These are phyloP conservation scores for Xestoiulus laeticollis DNA, from an alignment of 2,888 invertebrate species.

Conservation along the genomic window DNA sequence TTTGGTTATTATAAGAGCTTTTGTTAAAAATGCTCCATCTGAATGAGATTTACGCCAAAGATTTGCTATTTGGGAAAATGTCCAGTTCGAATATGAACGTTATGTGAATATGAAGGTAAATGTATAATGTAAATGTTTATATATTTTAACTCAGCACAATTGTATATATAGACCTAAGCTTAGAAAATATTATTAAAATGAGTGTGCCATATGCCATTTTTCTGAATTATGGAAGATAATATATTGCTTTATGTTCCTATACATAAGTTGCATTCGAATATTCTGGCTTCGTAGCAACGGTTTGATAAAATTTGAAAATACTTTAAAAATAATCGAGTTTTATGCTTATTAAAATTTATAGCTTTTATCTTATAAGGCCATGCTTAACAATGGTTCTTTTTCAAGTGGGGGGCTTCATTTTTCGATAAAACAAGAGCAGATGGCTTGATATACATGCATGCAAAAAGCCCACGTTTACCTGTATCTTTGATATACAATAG, in stretches of 20 bases:
- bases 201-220: too few relatives aligned
- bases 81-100: too few relatives aligned
- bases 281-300: not conserved
- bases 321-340: not conserved
- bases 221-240: not conserved
- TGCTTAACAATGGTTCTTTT: not conserved
- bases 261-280: not conserved
- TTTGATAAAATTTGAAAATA: not conserved
- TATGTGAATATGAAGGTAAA: not conserved
- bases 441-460: not conserved
- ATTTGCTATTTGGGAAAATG: not conserved
- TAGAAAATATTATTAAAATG: not conserved
- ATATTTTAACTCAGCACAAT: not conserved
- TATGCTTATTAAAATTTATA: not conserved
- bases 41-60: not conserved
- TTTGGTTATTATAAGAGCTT: too few relatives aligned
- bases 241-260: not conserved
- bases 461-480: not conserved
- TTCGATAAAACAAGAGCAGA: not conserved
- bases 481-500: not conserved
- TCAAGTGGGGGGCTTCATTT: too few relatives aligned
- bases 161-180: not conserved
- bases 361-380: not conserved
- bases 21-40: not conserved
- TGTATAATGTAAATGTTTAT: not conserved